Evolutionary conservation across 2,888 invertebrate species (phyloP), one percentile per base, ranked within the genome.

Genomic region (Linnaemya tessellans): DNA sequence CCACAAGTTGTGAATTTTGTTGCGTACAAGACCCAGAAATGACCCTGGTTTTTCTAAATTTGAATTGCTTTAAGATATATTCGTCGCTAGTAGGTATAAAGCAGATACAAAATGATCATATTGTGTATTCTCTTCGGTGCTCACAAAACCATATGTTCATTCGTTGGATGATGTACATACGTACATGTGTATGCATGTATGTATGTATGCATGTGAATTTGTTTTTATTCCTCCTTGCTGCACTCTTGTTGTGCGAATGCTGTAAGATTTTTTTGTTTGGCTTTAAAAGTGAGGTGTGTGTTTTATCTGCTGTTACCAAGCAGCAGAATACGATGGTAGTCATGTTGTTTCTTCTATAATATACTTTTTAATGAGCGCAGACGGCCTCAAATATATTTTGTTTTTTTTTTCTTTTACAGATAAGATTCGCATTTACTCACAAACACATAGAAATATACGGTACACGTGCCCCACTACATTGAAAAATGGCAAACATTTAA

Each of bases 391-490:
- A 80, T 71, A 30, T 71, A 71, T 64, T 70, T 65, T 22, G 15
- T 13, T 13, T 64, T 51, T 13, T 13, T 64, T 51, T 68, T 60
- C 41, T 38, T 62, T 67, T 62, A 70, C 70, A 85, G 85, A 85
- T 82, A 85, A 82, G 79, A 85, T 75, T 81, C 74, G 81, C 51
- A 68, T 64, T 81, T 81, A 84, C 88, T 86, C 86, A 86, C 88
- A 84, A 86, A 87, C 58, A 86, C 82, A 35, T 1, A 38, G 25
- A 75, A 70, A 56, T 75, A 51, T 73, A 54, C 73, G 88, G 89
- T 88, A 91, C 91, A 92, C 91, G 91, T 92, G 91, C 92, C 91
- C 90, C 90, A 90, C 89, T 90, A 92, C 91, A 92, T 88, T 89
- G 78, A 89, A 89, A 88, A 79, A 64, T 70, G 20, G 46, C 74